Evolutionary conservation across 2,797 vertebrate species (phyloP), one percentile per base, ranked within the genome.

Genomic region (Chaetophractus vellerosus): DNA sequence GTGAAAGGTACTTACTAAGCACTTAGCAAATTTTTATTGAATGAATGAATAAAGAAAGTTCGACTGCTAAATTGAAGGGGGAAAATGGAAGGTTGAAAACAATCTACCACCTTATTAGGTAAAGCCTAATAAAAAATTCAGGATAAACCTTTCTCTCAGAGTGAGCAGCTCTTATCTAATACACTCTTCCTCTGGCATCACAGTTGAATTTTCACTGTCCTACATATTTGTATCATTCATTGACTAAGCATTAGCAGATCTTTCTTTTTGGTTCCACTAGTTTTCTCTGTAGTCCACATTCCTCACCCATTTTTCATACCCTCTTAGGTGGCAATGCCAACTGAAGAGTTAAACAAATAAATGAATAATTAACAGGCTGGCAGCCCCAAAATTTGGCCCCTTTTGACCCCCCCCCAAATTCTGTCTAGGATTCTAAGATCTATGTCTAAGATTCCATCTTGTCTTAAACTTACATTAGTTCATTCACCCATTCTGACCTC

Each of bases 91-190:
- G 79, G 33, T 74, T 50, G n/a, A 79, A 95, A 69, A 2, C 14
- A 79, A 74, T 93, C 28, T 63, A 5, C 9, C n/a, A 48, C 23
- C 12, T 33, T 75, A 23, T 83, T 28, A 48, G 61, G 26, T 90
- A 31, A 89, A 90, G 59, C 6, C 15, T 69, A 75, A 78, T 81
- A n/a, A 92, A 84, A 94, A 75, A 57, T 18, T 33, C 26, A 82
- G 41, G 41, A 93, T 45, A 83, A 78, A 66, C 5, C 19, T 72
- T 78, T 72, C 26, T 76, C 36, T 38, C 19, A 71, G 4, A 9
- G n/a, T 59, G 12, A 61, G 36, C 19, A 76, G 14, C 12, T 50
- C 41, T 81, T 69, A 16, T 48, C 57, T 90, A 45, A 64, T 4
- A 59, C 2, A 72, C 50, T 68, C 88, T 55, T 64, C 33, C 23